These are phyloP conservation scores for Notolabrus celidotus DNA, from an alignment of 2,797 vertebrate species.

Conservation along the genomic window DNA sequence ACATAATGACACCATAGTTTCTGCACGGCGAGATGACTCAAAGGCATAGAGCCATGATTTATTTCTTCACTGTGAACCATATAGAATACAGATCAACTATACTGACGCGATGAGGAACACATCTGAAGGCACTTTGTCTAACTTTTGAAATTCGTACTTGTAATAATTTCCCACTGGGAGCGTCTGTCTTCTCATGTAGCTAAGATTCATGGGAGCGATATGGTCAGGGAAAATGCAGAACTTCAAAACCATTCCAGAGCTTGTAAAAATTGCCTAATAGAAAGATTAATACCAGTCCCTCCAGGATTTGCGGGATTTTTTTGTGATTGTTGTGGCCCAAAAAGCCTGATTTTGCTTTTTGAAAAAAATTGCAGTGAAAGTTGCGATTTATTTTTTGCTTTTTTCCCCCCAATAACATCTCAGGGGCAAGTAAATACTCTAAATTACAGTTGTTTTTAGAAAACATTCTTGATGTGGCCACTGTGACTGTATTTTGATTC, in stretches of 20 bases:
- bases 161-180: slow-evolving; percentile 30
- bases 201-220: slow-evolving; percentile 4
- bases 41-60: slow-evolving; percentile 70
- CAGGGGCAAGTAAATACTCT: too few species aligned
- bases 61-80: slow-evolving; percentile 63
- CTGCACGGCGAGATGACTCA: slow-evolving; percentile 72
- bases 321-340: too few species aligned
- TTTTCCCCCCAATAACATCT: too few species aligned
- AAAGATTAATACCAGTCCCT: too few species aligned
- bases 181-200: slow-evolving; percentile 23
- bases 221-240: not conserved
- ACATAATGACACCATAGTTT: slow-evolving; percentile 78
- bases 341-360: too few species aligned
- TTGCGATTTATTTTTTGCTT: too few species aligned
- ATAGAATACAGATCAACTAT: slow-evolving; percentile 73
- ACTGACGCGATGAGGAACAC: slow-evolving; percentile 46
- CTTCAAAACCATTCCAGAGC: slow-evolving; percentile 6
- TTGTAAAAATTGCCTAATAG: slow-evolving; percentile 18
- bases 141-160: slow-evolving; percentile 66
- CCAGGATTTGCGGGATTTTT: too few species aligned
- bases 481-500: too few species aligned
- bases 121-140: slow-evolving; percentile 66
- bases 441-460: too few species aligned
- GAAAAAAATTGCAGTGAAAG: too few species aligned
- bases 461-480: too few species aligned